Evolutionary conservation across 2,113 vertebrate species (phyloP).

Genomic region (Epinephelus fuscoguttatus): DNA sequence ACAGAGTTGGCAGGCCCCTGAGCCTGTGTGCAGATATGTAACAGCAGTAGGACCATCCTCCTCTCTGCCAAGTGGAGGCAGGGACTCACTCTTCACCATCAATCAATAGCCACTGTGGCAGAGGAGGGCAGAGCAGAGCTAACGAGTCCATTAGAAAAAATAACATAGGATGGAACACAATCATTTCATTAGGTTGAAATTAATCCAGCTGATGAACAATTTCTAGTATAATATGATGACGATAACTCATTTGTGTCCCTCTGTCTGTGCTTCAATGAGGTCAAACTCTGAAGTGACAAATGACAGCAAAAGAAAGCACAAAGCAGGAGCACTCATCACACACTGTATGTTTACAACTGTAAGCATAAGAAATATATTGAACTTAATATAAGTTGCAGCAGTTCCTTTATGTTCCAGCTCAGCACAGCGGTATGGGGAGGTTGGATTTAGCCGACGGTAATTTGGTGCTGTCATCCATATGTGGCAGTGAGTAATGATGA

Average conservation of each 20-base stretch:
- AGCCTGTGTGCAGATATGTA: slow-evolving; percentile 64
- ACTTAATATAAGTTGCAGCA: slow-evolving; percentile 55
- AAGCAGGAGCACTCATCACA: slow-evolving; percentile 10
- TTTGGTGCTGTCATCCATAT: slow-evolving; percentile 33
- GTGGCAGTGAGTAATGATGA: slow-evolving; percentile 55
- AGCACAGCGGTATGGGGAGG: slow-evolving; percentile 6
- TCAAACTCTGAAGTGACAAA: slow-evolving; percentile 23
- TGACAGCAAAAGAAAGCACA: slow-evolving; percentile 1
- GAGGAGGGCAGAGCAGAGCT: slow-evolving; percentile 13
- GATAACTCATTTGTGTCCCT: background rate
- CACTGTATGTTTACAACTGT: slow-evolving; percentile 31
- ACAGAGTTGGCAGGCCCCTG: slow-evolving; percentile 71
- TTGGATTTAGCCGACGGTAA: background rate
- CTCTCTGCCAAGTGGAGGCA: slow-evolving; percentile 45
- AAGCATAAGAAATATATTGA: slow-evolving; percentile 21
- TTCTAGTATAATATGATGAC: background rate
- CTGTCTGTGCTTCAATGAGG: background rate
- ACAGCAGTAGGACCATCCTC: slow-evolving; percentile 44
- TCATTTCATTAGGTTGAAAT: slow-evolving; percentile 4
- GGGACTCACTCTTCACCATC: slow-evolving; percentile 25
- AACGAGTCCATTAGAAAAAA: slow-evolving; percentile 29
- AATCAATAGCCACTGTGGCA: slow-evolving; percentile 48
- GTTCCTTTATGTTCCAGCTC: slow-evolving; percentile 14
- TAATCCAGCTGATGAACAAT: slow-evolving; percentile 25
- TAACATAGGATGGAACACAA: slow-evolving; percentile 7